Evolutionary conservation across 1,140 invertebrate species (phyloP), one percentile per base, ranked within the genome.

Genomic region (Chionoecetes opilio): DNA sequence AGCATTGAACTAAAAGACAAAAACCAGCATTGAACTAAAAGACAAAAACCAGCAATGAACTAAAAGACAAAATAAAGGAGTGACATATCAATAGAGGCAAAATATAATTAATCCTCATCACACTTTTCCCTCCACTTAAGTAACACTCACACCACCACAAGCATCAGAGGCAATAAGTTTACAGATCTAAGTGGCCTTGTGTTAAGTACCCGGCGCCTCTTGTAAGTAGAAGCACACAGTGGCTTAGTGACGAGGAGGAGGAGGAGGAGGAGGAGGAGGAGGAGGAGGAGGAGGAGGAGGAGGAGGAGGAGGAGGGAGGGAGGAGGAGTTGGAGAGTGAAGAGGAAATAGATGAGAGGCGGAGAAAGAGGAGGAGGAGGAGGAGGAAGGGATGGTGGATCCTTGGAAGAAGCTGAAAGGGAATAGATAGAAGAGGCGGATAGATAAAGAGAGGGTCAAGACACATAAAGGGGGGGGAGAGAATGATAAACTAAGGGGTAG

Each of bases 151-250:
- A n/a, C 63, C 63, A 75, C 63, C n/a, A 75, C 63, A 75, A 75
- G 63, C 63, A 26, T n/a, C 21, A 75, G 63, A n/a, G n/a, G 63
- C 63, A 75, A 75, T 75, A n/a, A 75, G 63, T n/a, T 75, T 75
- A 75, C 63, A 75, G 21, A n/a, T 75, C 63, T 75, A 75, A 75
- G 63, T 75, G 63, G 63, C n/a, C n/a, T 75, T n/a, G 63, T 75
- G 63, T 75, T 75, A 75, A 75, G 63, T 75, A 75, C 21, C 21
- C 63, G 63, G 8, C 63, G n/a, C 63, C 21, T 0, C 63, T 75
- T n/a, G 63, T 17, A 75, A 75, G 63, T 11, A 26, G 21, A 21
- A 75, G 63, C 63, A 75, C n/a, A 75, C 63, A 75, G 63, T 21
- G 63, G 63, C 21, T 26, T 26, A 75, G 63, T 75, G 63, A 75